Evolutionary conservation across 2,888 invertebrate species (phyloP).

Genomic region (Brachynemurus nebulosus): DNA sequence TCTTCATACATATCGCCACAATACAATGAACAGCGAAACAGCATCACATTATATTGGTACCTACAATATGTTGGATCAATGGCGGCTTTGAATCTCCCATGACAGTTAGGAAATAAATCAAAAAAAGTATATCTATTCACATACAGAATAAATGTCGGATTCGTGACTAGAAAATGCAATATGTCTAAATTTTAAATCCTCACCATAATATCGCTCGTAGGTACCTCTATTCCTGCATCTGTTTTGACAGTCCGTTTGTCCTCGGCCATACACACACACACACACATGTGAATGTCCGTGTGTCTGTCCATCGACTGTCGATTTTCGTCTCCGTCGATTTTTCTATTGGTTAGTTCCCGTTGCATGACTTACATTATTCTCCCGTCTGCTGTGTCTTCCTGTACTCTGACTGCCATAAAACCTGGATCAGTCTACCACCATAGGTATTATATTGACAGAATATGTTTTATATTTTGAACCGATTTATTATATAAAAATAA

Average conservation of each 20-base stretch:
- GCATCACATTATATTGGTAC: constrained; percentile 1
- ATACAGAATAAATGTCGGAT: constrained; percentile 9
- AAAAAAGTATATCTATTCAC: constrained; percentile 6
- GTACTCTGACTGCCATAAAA: no score
- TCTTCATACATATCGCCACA: no score
- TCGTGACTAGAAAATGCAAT: constrained; percentile 8
- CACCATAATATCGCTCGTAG: no score
- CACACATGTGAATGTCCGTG: no score
- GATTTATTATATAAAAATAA: no score
- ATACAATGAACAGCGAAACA: neutral
- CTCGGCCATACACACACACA: no score
- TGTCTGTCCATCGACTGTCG: neutral
- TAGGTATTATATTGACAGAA: no score
- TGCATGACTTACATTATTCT: neutral
- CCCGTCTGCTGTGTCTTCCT: no score
- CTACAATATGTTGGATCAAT: neutral
- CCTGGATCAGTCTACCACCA: no score
- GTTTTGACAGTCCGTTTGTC: no score
- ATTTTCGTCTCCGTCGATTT: neutral
- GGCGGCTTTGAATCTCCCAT: constrained; percentile 5
- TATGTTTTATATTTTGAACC: no score
- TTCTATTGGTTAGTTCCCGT: neutral
- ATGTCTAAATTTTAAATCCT: constrained; percentile 9
- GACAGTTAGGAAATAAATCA: constrained; percentile 6
- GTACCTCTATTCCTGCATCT: no score